phyloP scores from a whole-genome alignment of 2,113 vertebrate species.

The Rhinogobius similis region DNA sequence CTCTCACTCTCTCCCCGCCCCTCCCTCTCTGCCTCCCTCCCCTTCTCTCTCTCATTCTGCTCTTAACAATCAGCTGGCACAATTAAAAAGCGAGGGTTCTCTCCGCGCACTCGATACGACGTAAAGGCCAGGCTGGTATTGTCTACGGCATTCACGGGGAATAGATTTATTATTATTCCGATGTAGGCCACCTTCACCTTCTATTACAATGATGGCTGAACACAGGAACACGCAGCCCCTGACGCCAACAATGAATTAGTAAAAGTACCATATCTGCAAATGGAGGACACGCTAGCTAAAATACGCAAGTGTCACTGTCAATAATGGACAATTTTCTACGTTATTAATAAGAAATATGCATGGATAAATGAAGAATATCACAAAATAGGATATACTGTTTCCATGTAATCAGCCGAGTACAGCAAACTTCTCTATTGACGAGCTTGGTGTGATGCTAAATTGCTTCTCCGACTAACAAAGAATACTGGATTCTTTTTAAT shows the following conservation, averaged over 20 bases:
- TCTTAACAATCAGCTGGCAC: slow-evolving; percentile 47
- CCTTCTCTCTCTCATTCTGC: slow-evolving; percentile 22
- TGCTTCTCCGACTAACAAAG: not conserved
- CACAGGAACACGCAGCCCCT: slow-evolving; percentile 39
- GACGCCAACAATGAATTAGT: slow-evolving; percentile 65
- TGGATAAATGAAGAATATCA: not conserved
- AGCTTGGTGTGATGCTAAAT: not conserved
- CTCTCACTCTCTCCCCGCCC: too few relatives aligned
- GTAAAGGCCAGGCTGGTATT: slow-evolving; percentile 66
- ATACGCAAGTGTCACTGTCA: slow-evolving; percentile 18
- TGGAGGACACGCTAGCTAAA: slow-evolving; percentile 13
- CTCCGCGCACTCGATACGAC: slow-evolving; percentile 52
- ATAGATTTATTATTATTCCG: slow-evolving; percentile 75
- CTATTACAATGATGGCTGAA: slow-evolving; percentile 66
- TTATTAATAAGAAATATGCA: slow-evolving; percentile 15
- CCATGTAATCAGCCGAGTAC: not conserved
- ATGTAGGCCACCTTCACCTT: slow-evolving; percentile 71
- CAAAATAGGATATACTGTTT: not conserved
- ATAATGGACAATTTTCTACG: slow-evolving; percentile 7
- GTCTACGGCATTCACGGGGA: slow-evolving; percentile 66
- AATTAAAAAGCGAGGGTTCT: slow-evolving; percentile 74
- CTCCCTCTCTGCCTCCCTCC: too few relatives aligned
- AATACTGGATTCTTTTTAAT: slow-evolving; percentile 1
- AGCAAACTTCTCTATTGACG: not conserved
- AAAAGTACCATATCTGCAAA: slow-evolving; percentile 24